These are phyloP conservation scores for Camponotus fellah DNA, from an alignment of 2,888 invertebrate species.

Conservation along the genomic window DNA sequence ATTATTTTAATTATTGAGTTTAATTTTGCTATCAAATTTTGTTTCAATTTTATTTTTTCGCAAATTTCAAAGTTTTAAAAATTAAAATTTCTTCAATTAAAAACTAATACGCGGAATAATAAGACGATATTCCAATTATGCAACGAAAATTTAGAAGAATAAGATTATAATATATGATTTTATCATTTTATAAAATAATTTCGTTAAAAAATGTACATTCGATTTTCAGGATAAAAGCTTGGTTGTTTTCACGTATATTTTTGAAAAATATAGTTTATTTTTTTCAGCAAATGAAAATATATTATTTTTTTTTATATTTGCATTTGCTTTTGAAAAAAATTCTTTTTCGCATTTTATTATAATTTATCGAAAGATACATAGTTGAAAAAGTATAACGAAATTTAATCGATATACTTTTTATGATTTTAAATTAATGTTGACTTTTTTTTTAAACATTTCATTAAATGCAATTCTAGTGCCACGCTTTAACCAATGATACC, in stretches of 20 bases:
- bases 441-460: not conserved
- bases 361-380: not conserved
- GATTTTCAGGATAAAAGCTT: not conserved
- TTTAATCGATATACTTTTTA: constrained; percentile 8
- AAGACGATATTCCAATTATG: not conserved
- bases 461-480: constrained; percentile 11
- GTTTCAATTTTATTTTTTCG: not conserved
- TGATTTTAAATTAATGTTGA: not conserved
- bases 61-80: not conserved
- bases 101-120: not conserved
- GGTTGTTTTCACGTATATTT: not conserved
- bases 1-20: not conserved
- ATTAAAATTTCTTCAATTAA: not conserved
- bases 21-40: constrained; percentile 3
- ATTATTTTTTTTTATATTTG: not conserved
- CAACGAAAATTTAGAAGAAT: not conserved
- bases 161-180: not conserved
- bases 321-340: constrained; percentile 5
- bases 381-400: constrained; percentile 9
- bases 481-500: constrained; percentile 17
- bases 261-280: not conserved
- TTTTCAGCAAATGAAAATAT: not conserved
- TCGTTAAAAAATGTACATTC: constrained; percentile 15
- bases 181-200: not conserved
- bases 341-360: not conserved